phyloP scores from a whole-genome alignment of 2,113 vertebrate genomes.

The Gobiocypris rarus region DNA sequence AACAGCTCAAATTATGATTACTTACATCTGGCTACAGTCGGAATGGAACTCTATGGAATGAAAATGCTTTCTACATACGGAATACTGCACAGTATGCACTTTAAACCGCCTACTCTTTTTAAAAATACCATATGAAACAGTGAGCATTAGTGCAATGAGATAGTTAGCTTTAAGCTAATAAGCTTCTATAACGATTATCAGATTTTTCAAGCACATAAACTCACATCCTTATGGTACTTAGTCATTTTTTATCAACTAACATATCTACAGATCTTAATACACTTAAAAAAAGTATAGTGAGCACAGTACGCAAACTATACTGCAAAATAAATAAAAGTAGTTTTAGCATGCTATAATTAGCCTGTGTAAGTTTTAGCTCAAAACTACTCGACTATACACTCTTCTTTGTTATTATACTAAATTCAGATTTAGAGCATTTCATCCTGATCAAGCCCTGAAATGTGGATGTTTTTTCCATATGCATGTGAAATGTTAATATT shows the following conservation, averaged over 20 bases:
- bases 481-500: background rate
- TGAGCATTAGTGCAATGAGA: no score
- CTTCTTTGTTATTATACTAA: background rate
- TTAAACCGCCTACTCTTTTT: background rate
- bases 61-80: background rate
- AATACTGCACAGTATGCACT: background rate
- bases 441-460: background rate
- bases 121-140: background rate
- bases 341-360: background rate
- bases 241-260: background rate
- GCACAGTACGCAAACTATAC: no score
- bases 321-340: background rate
- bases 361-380: background rate
- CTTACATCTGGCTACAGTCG: background rate
- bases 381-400: background rate
- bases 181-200: background rate
- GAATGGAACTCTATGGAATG: background rate
- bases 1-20: constrained; percentile 17
- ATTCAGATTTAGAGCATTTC: background rate
- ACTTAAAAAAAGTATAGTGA: background rate
- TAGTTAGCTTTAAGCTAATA: background rate
- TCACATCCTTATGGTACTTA: background rate
- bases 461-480: background rate
- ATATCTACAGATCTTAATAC: background rate
- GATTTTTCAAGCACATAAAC: background rate